Evolutionary conservation across 2,888 invertebrate species (phyloP).

Genomic region (Himalopsyche tibetana): DNA sequence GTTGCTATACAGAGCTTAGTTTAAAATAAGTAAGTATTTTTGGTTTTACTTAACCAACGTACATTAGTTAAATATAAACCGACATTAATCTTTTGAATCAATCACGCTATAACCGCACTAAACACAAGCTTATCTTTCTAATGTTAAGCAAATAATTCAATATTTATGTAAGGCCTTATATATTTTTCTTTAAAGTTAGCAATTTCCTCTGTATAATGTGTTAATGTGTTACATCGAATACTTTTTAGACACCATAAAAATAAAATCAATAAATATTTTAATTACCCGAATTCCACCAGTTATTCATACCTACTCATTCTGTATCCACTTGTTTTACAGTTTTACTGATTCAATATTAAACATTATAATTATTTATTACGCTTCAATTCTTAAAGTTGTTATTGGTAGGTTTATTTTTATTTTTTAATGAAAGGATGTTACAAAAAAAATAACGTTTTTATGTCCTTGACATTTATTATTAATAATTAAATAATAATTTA

Average conservation of each 20-base stretch:
- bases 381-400: no score
- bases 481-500: conserved; percentile 1
- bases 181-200: not conserved
- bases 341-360: no score
- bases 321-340: not conserved
- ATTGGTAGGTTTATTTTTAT: not conserved
- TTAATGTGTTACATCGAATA: not conserved
- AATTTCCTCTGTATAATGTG: not conserved
- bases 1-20: no score
- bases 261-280: conserved; percentile 12
- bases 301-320: not conserved
- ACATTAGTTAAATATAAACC: not conserved
- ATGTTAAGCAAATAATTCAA: not conserved
- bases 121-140: conserved; percentile 14
- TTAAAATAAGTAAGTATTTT: not conserved
- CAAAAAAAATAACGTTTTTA: not conserved
- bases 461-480: not conserved
- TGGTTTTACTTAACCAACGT: conserved; percentile 7
- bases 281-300: not conserved
- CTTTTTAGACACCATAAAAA: not conserved
- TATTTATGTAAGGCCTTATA: not conserved
- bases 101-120: not conserved
- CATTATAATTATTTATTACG: no score
- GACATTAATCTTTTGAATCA: not conserved
- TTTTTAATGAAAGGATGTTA: not conserved